phyloP scores from a whole-genome alignment of 23 tunicate genomes.

The Halocynthia aurantium region DNA sequence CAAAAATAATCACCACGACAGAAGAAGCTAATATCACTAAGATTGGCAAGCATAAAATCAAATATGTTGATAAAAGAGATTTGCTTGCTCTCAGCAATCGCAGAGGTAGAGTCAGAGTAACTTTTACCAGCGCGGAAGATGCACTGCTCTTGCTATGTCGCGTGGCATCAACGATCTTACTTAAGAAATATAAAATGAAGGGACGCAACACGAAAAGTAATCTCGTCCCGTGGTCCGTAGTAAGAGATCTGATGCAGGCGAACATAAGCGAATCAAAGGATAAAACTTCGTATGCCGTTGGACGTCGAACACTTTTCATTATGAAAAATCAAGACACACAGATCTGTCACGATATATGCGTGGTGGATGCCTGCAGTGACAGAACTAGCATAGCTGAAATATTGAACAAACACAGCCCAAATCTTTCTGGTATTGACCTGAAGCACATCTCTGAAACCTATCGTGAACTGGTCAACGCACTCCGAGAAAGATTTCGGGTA shows the following conservation, averaged over 20 bases:
- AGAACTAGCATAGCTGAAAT: neutral
- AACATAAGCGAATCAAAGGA: slow-evolving; percentile 20
- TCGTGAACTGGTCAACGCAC: neutral
- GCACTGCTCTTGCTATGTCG: slow-evolving; percentile 50
- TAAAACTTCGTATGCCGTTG: slow-evolving; percentile 55
- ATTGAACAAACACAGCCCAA: neutral
- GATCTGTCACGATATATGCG: slow-evolving; percentile 45
- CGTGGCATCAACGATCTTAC: slow-evolving; percentile 36
- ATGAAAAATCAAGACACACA: slow-evolving; percentile 35
- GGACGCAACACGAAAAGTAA: slow-evolving; percentile 10
- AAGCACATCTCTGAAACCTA: neutral
- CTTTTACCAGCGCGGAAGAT: slow-evolving; percentile 51
- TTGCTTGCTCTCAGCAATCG: slow-evolving; percentile 32
- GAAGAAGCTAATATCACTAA: neutral
- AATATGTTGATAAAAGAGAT: slow-evolving; percentile 24
- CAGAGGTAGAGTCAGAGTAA: slow-evolving; percentile 37
- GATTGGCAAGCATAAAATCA: neutral
- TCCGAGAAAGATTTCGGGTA: slow-evolving; percentile 17
- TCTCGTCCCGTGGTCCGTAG: slow-evolving; percentile 24
- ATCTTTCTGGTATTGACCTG: neutral
- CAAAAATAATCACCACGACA: neutral
- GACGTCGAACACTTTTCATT: slow-evolving; percentile 23
- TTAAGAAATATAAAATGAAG: slow-evolving; percentile 1
- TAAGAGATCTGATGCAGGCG: slow-evolving; percentile 33
- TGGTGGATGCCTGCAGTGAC: slow-evolving; percentile 31